Base-by-base conservation (phyloP, 2,113 vertebrate genomes). In the Tupaia chinensis region DNA sequence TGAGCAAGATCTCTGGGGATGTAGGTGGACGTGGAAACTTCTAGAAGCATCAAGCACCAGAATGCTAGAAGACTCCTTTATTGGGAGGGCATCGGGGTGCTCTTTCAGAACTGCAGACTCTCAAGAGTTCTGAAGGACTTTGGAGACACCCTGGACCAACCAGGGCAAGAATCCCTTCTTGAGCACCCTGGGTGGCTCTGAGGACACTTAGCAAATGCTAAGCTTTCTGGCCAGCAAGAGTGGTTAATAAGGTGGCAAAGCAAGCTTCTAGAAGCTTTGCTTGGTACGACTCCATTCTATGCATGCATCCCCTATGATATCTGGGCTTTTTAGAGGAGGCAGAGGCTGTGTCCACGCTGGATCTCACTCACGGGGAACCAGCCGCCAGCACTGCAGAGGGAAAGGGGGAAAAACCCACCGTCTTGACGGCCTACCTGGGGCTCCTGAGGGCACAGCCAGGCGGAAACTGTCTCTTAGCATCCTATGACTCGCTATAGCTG, bases 401-500 rank as follows among this genome's bases (percentile, higher is more conserved):
- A 27, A 81, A 73, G 44, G 9, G 60, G 12, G 29, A 44, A 7
- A 14, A 32, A 23, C 9, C 63, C 32, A 63, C 54, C 61, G 74
- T 68, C 56, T 76, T 85, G 22, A 83, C 34, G n/a, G 3, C 73
- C 25, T 53, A 5, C 7, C 19, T 15, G 29, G 44, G 60, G 69
- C 29, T 27, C 73, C 78, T 6, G 69, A 34, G 72, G 73, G 91
- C 65, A 65, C 7, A 63, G 72, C 32, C 44, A 34, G 72, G 32
- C 23, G 6, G 27, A 53, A 12, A 27, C 20, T 29, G 72, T 56
- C n/a, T 13, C 44, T 9, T 54, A 60, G 22, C 22, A n/a, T 58
- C 14, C 80, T 0, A 0, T 3, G 65, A 56, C 7, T 0, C 2
- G 12, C 27, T 23, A 29, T 20, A 16, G n/a, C 77, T 23, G 9